phyloP scores from a whole-genome alignment of 1,140 invertebrate species.

The Papilio polyxenes region DNA sequence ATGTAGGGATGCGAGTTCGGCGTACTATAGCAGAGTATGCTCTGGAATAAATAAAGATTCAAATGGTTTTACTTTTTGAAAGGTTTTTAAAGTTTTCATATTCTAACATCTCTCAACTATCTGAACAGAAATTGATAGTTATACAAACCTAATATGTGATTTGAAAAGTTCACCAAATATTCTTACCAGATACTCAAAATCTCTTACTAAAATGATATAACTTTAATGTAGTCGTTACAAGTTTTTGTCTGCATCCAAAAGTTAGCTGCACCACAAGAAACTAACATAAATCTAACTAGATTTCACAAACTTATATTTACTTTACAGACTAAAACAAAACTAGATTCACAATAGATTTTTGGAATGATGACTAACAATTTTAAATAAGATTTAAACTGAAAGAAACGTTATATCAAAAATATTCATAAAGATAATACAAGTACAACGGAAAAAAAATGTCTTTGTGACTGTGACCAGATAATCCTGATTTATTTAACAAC shows the following conservation, averaged over 20 bases:
- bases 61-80: not conserved
- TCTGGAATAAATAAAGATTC: conserved; percentile 63
- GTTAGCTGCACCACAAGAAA: not conserved
- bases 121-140: too few species aligned
- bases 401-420: not conserved
- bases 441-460: not conserved
- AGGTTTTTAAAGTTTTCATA: not conserved
- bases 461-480: not conserved
- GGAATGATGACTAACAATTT: not conserved
- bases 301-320: not conserved
- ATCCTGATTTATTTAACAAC: not conserved
- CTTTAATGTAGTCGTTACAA: not conserved
- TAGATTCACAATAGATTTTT: not conserved
- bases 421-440: not conserved
- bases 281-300: not conserved
- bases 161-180: not conserved
- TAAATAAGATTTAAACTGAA: not conserved
- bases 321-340: not conserved
- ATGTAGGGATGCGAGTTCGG: conserved; percentile 93
- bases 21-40: conserved; percentile 86
- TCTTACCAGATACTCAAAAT: not conserved
- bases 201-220: not conserved
- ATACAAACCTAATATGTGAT: not conserved
- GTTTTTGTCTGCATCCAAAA: not conserved
- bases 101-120: too few species aligned